phyloP scores from a whole-genome alignment of 1,140 invertebrate genomes.

The Drosophila ficusphila region DNA sequence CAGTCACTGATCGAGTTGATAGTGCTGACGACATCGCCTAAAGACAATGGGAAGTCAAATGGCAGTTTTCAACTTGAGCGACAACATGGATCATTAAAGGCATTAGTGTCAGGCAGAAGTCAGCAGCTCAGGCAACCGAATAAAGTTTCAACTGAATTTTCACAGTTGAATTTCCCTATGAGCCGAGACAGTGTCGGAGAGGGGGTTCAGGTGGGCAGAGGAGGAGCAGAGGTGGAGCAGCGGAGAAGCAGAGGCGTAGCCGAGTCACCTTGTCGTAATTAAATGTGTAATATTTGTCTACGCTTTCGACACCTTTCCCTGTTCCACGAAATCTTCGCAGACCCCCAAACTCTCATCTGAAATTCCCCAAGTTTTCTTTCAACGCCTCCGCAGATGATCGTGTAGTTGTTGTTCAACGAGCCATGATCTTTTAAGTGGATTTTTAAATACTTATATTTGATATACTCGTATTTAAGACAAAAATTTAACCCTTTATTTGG shows the following conservation, averaged over 20 bases:
- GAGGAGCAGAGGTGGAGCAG: conserved; percentile 14
- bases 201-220: background rate
- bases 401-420: conserved; percentile 46
- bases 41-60: conserved; percentile 45
- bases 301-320: conserved; percentile 65
- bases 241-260: conserved; percentile 16
- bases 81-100: conserved; percentile 49
- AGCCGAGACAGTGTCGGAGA: background rate
- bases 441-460: background rate
- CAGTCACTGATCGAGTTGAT: conserved; percentile 32
- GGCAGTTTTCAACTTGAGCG: conserved; percentile 39
- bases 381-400: conserved; percentile 16
- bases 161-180: conserved; percentile 35
- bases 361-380: background rate
- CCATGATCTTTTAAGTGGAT: conserved; percentile 10
- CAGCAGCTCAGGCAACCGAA: conserved; percentile 35
- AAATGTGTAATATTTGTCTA: conserved; percentile 76
- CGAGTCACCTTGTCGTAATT: conserved; percentile 67
- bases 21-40: conserved; percentile 9
- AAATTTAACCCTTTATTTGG: background rate
- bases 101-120: conserved; percentile 49
- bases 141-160: conserved; percentile 36
- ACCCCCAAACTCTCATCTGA: background rate
- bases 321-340: conserved; percentile 20
- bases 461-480: background rate